phyloP scores from a whole-genome alignment of 1,140 invertebrate genomes.

The Zaprionus kolodkinae region DNA sequence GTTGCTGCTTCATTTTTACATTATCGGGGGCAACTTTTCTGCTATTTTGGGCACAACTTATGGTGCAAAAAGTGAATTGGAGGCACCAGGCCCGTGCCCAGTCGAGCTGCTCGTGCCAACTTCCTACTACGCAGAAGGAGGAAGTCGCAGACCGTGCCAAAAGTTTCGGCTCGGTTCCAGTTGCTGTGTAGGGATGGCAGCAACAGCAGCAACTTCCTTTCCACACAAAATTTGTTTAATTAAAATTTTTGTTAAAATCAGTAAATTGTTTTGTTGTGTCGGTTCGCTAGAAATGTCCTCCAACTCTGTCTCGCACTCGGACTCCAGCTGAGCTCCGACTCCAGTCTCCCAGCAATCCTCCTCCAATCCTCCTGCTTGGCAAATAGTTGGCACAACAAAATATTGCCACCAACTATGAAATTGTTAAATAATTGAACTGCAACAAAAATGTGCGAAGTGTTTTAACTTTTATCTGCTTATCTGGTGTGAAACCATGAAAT shows the following conservation, averaged over 20 bases:
- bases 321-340: slow-evolving; percentile 11
- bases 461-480: slow-evolving; percentile 4
- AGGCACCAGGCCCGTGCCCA: slow-evolving; percentile 17
- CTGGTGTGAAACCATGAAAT: slow-evolving; percentile 8
- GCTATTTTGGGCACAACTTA: slow-evolving; percentile 79
- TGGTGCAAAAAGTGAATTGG: slow-evolving; percentile 78
- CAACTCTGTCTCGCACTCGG: slow-evolving; percentile 16
- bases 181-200: background rate
- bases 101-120: slow-evolving; percentile 65
- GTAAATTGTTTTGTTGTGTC: slow-evolving; percentile 78
- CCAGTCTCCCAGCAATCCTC: background rate
- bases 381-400: slow-evolving; percentile 42
- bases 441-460: slow-evolving; percentile 17
- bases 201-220: slow-evolving; percentile 64
- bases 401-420: slow-evolving; percentile 41
- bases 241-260: slow-evolving; percentile 82
- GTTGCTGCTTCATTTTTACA: slow-evolving; percentile 66
- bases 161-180: slow-evolving; percentile 41
- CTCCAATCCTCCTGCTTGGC: background rate
- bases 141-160: slow-evolving; percentile 76
- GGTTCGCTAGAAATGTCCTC: slow-evolving; percentile 34
- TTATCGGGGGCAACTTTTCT: slow-evolving; percentile 80
- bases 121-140: slow-evolving; percentile 62
- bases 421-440: slow-evolving; percentile 47
- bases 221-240: slow-evolving; percentile 81